phyloP scores from a whole-genome alignment of 1,140 invertebrate genomes.

The Mycetomoellerius zeteki region DNA sequence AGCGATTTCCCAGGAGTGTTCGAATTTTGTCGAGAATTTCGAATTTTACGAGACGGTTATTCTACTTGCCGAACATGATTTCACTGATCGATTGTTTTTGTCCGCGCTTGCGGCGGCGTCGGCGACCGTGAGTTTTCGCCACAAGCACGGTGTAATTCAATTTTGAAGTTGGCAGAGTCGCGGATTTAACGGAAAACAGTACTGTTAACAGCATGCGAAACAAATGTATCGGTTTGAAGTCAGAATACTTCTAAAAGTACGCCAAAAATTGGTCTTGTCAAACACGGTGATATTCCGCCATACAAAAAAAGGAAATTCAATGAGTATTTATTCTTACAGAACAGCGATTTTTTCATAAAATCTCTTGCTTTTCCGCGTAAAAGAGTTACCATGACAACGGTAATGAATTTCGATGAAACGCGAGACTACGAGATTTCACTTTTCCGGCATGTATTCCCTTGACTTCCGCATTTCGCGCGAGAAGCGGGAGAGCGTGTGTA shows the following conservation, averaged over 20 bases:
- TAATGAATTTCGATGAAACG: conserved; percentile 10
- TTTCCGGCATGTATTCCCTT: background rate
- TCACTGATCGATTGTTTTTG: conserved; percentile 52
- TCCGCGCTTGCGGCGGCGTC: background rate
- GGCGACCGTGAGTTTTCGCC: conserved; percentile 40
- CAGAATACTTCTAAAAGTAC: background rate
- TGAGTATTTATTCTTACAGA: background rate
- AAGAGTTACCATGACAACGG: background rate
- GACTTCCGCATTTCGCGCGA: conserved; percentile 27
- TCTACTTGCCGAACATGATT: conserved; percentile 52
- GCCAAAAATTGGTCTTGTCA: background rate
- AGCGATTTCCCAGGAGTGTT: conserved; percentile 36
- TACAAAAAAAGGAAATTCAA: background rate
- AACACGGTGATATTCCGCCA: background rate
- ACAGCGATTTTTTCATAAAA: background rate
- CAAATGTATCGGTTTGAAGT: conserved; percentile 50
- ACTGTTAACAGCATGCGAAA: conserved; percentile 26
- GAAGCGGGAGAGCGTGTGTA: background rate
- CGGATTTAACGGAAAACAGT: conserved; percentile 23
- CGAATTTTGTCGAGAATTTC: conserved; percentile 1
- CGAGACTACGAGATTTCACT: background rate
- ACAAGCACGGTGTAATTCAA: conserved; percentile 41
- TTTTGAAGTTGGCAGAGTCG: conserved; percentile 49
- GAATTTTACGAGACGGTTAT: conserved; percentile 44
- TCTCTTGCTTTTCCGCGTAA: too few species aligned